A percentile compares a stretch with the other conserved stretches of the same genome.
These are phyloP conservation scores for Calcarius lapponicus DNA, from an alignment of 2,797 vertebrate species.

Conservation along the genomic window DNA sequence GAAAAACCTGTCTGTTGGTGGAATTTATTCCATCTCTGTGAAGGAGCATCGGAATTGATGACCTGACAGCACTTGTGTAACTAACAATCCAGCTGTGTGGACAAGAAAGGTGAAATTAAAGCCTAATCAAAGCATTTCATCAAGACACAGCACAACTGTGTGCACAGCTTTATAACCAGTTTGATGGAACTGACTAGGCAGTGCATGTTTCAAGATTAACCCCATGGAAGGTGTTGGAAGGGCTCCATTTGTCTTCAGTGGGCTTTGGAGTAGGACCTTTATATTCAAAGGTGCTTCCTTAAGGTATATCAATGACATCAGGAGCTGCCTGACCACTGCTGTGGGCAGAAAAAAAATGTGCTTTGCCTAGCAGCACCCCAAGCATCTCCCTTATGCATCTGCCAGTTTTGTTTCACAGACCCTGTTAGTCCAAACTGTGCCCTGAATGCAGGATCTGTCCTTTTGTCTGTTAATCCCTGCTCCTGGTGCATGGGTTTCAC, in stretches of 20 bases:
- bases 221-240: neutral
- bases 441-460: neutral
- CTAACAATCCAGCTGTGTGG: neutral
- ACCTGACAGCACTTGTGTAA: neutral
- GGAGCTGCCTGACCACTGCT: neutral
- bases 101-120: neutral
- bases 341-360: neutral
- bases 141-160: neutral
- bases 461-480: neutral
- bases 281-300: neutral
- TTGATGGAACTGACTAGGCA: neutral
- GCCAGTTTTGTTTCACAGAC: neutral
- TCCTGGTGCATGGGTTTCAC: neutral
- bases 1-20: neutral
- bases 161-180: neutral
- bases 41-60: neutral
- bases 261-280: neutral
- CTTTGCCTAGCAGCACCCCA: neutral
- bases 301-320: neutral
- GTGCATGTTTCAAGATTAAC: neutral
- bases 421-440: rapidly evolving
- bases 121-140: neutral
- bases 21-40: neutral
- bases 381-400: neutral
- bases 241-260: neutral